Evolutionary conservation across 2,888 invertebrate genomes (phyloP).

Genomic region (Dryomyza anilis): DNA sequence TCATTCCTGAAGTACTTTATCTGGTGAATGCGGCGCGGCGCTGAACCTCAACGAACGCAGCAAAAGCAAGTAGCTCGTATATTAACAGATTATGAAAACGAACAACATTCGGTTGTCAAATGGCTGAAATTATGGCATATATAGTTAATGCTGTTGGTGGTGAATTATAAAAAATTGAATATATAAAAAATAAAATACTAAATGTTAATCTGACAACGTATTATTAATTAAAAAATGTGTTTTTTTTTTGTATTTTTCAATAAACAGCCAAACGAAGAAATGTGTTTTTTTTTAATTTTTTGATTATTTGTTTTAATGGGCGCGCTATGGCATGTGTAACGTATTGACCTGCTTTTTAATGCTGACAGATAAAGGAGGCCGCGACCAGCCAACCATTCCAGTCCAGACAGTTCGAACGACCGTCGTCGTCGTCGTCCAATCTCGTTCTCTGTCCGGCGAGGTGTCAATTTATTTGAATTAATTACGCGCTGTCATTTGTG

Average conservation of each 20-base stretch:
- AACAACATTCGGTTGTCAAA: not conserved
- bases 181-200: not conserved
- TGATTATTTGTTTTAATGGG: not conserved
- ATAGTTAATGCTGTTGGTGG: not conserved
- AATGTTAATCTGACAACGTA: constrained; percentile 15
- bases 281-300: not conserved
- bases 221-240: constrained; percentile 13
- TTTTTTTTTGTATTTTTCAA: not conserved
- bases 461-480: constrained; percentile 25
- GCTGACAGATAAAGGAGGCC: constrained; percentile 3
- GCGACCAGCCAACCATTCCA: too few species aligned
- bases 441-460: not conserved
- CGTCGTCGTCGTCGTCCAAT: too few species aligned
- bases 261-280: not conserved
- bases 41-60: too few species aligned
- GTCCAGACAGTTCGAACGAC: too few species aligned
- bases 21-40: not conserved
- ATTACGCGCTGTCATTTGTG: constrained; percentile 18
- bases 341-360: constrained; percentile 21
- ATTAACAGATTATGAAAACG: constrained; percentile 40
- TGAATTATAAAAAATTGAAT: not conserved
- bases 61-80: constrained; percentile 13
- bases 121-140: constrained; percentile 4
- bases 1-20: constrained; percentile 49
- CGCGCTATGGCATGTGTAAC: constrained; percentile 3